Conservation (phyloP, 2,113 vertebrate genomes). For the Protobothrops mucrosquamatus region DNA sequence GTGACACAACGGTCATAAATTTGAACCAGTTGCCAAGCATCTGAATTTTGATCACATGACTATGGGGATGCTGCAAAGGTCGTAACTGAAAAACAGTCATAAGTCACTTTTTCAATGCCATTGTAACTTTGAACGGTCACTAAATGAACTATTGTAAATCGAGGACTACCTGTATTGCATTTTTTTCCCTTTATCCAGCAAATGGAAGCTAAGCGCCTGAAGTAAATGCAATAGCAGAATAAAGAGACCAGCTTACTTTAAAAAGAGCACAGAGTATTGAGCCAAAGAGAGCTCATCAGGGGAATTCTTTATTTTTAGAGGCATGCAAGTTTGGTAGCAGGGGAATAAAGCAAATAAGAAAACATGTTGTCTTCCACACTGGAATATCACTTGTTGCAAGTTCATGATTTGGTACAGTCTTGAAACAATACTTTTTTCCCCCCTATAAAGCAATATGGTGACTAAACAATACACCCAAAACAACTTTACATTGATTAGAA, state of each 20-base stretch:
- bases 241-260: not conserved
- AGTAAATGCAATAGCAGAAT: not conserved
- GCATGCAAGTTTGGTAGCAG: not conserved
- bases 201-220: not conserved
- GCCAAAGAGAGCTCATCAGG: not conserved
- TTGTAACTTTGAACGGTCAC: not conserved
- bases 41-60: not conserved
- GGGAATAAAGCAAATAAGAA: slow-evolving; percentile 13
- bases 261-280: not conserved
- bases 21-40: not conserved
- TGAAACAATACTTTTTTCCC: not conserved
- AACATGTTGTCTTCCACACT: slow-evolving; percentile 1
- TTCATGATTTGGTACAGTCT: not conserved
- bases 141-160: not conserved
- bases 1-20: not conserved
- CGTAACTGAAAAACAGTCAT: not conserved
- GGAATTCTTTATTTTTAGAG: slow-evolving; percentile 23
- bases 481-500: not conserved
- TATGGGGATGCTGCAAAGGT: not conserved
- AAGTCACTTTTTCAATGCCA: not conserved
- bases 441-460: not conserved
- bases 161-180: not conserved
- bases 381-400: not conserved
- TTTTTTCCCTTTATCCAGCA: not conserved
- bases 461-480: slow-evolving; percentile 3